Evolutionary conservation across 2,113 vertebrate species (phyloP).

Genomic region (Tricholaema leucomelas): DNA sequence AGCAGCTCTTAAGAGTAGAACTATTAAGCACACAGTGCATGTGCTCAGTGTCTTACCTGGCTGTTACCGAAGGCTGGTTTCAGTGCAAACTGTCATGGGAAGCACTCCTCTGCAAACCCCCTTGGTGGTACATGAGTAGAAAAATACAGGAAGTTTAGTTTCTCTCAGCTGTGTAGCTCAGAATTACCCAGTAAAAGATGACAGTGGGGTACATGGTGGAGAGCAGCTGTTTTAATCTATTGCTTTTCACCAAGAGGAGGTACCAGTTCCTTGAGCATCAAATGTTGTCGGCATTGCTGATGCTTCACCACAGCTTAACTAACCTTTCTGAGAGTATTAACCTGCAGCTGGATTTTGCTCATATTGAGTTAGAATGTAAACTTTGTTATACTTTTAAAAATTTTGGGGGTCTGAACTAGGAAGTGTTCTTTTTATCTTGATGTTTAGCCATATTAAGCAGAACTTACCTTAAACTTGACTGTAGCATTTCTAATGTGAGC

Average conservation of each 20-base stretch:
- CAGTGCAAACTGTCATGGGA: background rate
- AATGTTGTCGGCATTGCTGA: background rate
- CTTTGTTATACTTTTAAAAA: background rate
- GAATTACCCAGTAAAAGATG: background rate
- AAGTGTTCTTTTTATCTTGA: background rate
- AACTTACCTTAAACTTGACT: background rate
- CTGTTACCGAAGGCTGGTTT: background rate
- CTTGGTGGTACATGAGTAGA: background rate
- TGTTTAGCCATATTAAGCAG: background rate
- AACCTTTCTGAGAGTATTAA: background rate
- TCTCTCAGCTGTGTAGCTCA: background rate
- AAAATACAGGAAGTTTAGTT: background rate
- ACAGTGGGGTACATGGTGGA: background rate
- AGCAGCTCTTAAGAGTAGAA: background rate
- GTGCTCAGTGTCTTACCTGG: background rate
- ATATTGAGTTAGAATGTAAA: background rate
- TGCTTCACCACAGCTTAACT: background rate
- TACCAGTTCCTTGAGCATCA: background rate
- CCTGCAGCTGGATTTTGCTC: background rate
- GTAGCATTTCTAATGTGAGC: background rate
- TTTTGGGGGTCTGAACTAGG: fast-evolving
- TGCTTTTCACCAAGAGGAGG: background rate
- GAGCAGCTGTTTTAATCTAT: background rate
- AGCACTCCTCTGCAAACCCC: background rate
- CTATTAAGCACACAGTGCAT: fast-evolving